Evolutionary conservation across 2,888 invertebrate species (phyloP), one percentile per base, ranked within the genome.

Genomic region (Macrosoma leucophasiata): DNA sequence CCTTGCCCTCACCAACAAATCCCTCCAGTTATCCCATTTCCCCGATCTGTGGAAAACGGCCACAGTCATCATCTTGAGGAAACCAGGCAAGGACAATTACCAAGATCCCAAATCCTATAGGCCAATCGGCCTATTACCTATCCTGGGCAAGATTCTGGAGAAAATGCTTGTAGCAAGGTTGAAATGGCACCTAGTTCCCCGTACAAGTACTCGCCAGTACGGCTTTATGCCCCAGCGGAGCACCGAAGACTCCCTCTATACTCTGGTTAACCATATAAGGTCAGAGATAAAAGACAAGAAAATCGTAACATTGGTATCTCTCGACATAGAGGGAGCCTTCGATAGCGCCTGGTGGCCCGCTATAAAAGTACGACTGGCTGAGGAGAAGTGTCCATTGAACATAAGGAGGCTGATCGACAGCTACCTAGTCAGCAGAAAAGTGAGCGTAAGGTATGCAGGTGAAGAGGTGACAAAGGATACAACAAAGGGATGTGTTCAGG

Each of bases 401-500:
- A 6, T 42, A 3, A 13, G 10, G 3, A n/a, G 22, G 3, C 3
- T 41, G 7, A 26, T 41, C 1, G 24, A 12, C 13, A 32, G 26
- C 28, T 41, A 42, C 33, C 26, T 42, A 3, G 13, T n/a, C 8
- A 20, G 30, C 29, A 14, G 36, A 12, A 35, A 25, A 10, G 33
- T 42, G 5, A 33, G 7, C 2, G 13, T 35, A n/a, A 11, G 20
- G 7, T 35, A 35, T 15, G 14, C 8, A 6, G 35, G 36, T 6
- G 18, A 21, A 11, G 24, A 17, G 14, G 11, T 3, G 13, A n/a
- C 14, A 10, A 33, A 15, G 11, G 15, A 5, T 2, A 41, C 41
- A 1, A 33, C 14, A n/a, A 41, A 41, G 12, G 36, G 41, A 4
- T 42, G 42, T 13, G 33, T 42, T 1, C 42, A 42, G 13, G 42